Base-by-base conservation (phyloP, 2,888 invertebrate genomes). In the Dorcus parallelipipedus region DNA sequence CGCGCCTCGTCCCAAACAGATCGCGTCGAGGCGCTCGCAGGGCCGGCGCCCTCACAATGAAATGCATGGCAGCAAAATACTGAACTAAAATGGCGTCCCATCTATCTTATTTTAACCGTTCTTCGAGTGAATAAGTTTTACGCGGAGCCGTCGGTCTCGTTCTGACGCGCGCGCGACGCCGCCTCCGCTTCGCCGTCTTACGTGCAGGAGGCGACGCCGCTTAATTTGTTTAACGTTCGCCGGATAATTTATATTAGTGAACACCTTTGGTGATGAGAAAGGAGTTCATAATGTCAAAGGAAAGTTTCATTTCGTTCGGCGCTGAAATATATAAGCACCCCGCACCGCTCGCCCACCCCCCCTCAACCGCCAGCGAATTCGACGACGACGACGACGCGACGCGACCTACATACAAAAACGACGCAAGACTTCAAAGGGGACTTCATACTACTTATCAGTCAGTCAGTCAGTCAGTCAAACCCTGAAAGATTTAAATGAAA, bases 261-360 rank as follows among this genome's bases (percentile, higher is more conserved):
- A 74, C 76, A 74, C 76, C 76, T 75, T 73, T 69, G 71, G 69
- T 69, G 71, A 68, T 69, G 73, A 73, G 73, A 74, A 74, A 73
- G 73, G 73, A 75, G 76, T 75, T 76, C 74, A 74, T 75, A 73
- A 75, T 74, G 76, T 77, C 76, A 77, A 76, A 76, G 75, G 72
- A 76, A 76, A 76, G 76, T 76, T 76, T 75, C 75, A 76, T 76
- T 76, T 76, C 73, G 75, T 76, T 74, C 53, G 52, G 56, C 64
- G 62, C 58, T 63, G 70, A 72, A 72, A 74, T 72, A 73, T 72
- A 72, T 69, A 68, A 69, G 69, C 38, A 9, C 9, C 17, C 10
- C 23, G 1, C 47, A 17, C 7, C 47, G 5, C 42, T 14, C 10
- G 20, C 47, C 47, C 3, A 1, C 8, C 47, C 3, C 20, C 8